These are phyloP conservation scores for Blera fallax DNA, from an alignment of 2,888 invertebrate genomes.

Conservation along the genomic window DNA sequence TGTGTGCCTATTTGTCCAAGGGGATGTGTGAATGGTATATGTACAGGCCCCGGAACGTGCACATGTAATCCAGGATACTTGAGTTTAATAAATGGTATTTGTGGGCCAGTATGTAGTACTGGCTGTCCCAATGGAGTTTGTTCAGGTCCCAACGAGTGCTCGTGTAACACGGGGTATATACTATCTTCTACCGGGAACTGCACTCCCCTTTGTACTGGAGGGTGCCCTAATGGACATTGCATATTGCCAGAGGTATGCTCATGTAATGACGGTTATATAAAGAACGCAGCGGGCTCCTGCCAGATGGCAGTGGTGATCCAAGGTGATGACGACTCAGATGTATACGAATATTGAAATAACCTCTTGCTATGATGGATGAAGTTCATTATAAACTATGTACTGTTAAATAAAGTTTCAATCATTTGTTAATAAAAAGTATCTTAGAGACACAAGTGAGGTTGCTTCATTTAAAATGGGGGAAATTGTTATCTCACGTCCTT, in stretches of 20 bases:
- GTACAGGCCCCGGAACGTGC: background rate
- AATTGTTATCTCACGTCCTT: too few species aligned
- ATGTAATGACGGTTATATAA: background rate
- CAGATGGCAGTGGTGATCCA: background rate
- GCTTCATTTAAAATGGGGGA: too few species aligned
- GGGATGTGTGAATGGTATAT: background rate
- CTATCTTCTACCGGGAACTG: conserved; percentile 16
- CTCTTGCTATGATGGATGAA: too few species aligned
- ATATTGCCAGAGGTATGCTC: background rate
- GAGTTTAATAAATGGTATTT: background rate
- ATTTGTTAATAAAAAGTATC: too few species aligned
- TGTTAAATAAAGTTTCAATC: too few species aligned
- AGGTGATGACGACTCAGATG: background rate
- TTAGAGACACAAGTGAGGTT: too few species aligned
- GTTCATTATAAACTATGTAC: too few species aligned
- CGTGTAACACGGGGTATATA: background rate
- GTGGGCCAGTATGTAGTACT: background rate
- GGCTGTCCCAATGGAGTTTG: background rate
- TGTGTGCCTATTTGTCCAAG: background rate
- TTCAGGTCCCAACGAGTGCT: background rate
- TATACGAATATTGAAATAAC: background rate
- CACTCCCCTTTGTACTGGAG: conserved; percentile 63
- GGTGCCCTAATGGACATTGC: background rate
- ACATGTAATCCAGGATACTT: background rate
- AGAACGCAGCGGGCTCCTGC: background rate